phyloP scores from a whole-genome alignment of 2,113 vertebrate species.

The Pomatostomus ruficeps region DNA sequence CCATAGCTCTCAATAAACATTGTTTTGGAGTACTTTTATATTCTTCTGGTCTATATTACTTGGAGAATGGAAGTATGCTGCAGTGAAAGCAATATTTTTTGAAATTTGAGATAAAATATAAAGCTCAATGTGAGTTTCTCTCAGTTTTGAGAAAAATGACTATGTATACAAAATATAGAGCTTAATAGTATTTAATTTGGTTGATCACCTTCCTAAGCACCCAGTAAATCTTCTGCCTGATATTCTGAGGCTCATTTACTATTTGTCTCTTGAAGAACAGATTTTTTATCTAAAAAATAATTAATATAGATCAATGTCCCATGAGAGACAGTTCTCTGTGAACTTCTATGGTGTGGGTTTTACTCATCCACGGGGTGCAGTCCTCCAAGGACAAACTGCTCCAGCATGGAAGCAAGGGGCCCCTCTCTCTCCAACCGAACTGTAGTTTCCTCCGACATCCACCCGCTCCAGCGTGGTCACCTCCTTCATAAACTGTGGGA shows the following conservation, averaged over 20 bases:
- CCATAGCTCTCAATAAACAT: neutral
- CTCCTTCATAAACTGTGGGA: too few relatives aligned
- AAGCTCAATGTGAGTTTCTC: neutral
- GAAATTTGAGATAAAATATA: neutral
- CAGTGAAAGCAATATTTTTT: neutral
- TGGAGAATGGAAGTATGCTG: neutral
- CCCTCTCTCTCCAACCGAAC: too few relatives aligned
- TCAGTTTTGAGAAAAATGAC: neutral
- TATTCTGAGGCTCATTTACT: neutral
- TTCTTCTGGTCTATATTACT: neutral
- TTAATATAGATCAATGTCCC: neutral
- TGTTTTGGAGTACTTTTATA: neutral
- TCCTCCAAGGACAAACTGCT: too few relatives aligned
- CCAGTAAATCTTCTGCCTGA: neutral
- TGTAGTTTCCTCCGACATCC: too few relatives aligned
- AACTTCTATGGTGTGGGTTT: too few relatives aligned
- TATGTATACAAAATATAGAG: neutral
- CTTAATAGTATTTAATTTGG: neutral
- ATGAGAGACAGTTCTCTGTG: too few relatives aligned
- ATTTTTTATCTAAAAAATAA: neutral
- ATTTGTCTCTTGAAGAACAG: neutral
- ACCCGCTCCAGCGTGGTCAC: too few relatives aligned
- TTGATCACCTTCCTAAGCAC: neutral
- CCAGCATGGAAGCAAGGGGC: too few relatives aligned
- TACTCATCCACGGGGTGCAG: too few relatives aligned